phyloP scores from a whole-genome alignment of 1,140 invertebrate genomes.

The Atta colombica region DNA sequence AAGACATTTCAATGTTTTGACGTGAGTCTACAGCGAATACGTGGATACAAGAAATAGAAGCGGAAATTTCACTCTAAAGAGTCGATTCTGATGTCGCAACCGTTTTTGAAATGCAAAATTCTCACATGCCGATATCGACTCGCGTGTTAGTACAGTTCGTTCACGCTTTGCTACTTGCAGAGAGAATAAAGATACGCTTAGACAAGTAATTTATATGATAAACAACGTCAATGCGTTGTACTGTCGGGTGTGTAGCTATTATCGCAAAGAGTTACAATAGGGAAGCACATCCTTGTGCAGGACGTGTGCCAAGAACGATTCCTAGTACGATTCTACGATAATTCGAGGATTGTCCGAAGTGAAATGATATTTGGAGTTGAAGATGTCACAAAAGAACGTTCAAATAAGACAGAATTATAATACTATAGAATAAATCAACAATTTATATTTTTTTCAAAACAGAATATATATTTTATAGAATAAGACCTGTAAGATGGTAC shows the following conservation, averaged over 20 bases:
- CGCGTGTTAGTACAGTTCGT: conserved; percentile 20
- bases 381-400: background rate
- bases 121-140: background rate
- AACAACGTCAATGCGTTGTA: conserved; percentile 46
- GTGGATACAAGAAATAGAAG: background rate
- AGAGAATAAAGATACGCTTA: conserved; percentile 25
- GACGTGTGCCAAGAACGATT: conserved; percentile 49
- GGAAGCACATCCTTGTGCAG: conserved; percentile 33
- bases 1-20: conserved; percentile 21
- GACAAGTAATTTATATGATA: conserved; percentile 66
- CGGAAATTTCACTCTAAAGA: conserved; percentile 21
- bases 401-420: background rate
- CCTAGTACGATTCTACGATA: conserved; percentile 37
- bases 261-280: conserved; percentile 52
- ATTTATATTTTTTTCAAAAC: background rate
- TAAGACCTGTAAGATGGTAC: too few species aligned
- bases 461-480: too few species aligned
- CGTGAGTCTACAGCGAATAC: background rate
- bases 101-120: conserved; percentile 57
- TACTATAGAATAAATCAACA: background rate
- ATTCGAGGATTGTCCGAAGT: background rate
- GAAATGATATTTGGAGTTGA: background rate
- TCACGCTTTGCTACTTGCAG: conserved; percentile 9
- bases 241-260: conserved; percentile 43
- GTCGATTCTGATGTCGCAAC: conserved; percentile 14